Conservation (phyloP, 1,140 invertebrate species). For the Idris sp. region DNA sequence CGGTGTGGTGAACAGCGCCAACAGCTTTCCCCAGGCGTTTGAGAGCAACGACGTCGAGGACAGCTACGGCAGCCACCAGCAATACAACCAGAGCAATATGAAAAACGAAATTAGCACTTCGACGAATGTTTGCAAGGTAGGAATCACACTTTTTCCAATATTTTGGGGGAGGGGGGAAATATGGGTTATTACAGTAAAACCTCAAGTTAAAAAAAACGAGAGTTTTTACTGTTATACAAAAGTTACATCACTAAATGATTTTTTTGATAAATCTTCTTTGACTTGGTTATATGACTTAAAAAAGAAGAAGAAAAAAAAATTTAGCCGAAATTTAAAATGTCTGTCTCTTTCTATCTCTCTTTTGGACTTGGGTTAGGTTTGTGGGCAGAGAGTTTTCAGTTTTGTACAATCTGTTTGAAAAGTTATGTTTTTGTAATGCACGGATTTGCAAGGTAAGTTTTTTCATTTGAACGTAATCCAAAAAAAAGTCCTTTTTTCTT, state of each 20-base stretch:
- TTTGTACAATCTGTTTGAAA: slow-evolving; percentile 49
- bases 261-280: background rate
- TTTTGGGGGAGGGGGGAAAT: no score
- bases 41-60: slow-evolving; percentile 79
- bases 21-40: slow-evolving; percentile 78
- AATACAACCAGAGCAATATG: slow-evolving; percentile 76
- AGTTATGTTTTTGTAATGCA: slow-evolving; percentile 46
- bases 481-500: no score
- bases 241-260: slow-evolving; percentile 34
- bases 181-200: no score
- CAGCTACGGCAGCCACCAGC: slow-evolving; percentile 77
- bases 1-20: slow-evolving; percentile 76
- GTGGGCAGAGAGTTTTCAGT: slow-evolving; percentile 31
- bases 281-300: background rate
- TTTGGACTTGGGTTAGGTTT: slow-evolving; percentile 4
- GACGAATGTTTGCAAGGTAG: slow-evolving; percentile 86
- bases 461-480: slow-evolving; percentile 9
- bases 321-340: no score
- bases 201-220: no score
- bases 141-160: slow-evolving; percentile 32
- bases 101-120: slow-evolving; percentile 78
- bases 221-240: slow-evolving; percentile 8
- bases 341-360: background rate
- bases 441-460: slow-evolving; percentile 30
- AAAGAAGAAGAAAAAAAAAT: no score